Base-by-base conservation (phyloP, 1,140 invertebrate species). In the Ctenoplectra terminalis region DNA sequence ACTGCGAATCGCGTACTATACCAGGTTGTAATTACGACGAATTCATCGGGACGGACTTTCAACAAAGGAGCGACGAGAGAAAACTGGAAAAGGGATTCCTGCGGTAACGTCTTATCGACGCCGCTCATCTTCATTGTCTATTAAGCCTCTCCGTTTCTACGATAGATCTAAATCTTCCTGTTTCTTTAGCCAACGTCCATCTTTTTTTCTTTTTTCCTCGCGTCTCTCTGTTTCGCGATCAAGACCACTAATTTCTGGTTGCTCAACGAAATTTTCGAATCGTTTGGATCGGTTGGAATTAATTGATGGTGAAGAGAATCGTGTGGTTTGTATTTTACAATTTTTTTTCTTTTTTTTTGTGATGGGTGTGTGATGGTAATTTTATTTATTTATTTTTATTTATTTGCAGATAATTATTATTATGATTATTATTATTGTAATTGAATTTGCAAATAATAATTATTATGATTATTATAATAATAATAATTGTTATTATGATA, bases 91-190 rank as follows among this genome's bases (percentile, higher is more conserved):
- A 50, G 26, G 46, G 71, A 81, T 81, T 74, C 78, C 61, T 75
- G 50, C 50, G 78, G 71, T 66, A 37, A n/a, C 50, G 20, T 0
- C 37, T 66, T 81, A 81, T 81, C 78, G 60, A 11, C 13, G 20
- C 58, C 37, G 70, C 70, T 17, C 56, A 81, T 81, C 78, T 81
- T 81, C 78, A 81, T 79, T 79, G 77, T 79, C 77, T 79, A 79
- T 81, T 81, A 50, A 81, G 60, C 71, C 56, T 46, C 34, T 40
- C 34, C 29, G 37, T 46, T 61, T n/a, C 46, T 52, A 73, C 34
- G 60, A 63, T 81, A 79, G 77, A 79, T 79, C 23, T 9, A 34
- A 26, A 79, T 79, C 77, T 72, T 48, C 9, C 43, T 8, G 37
- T 23, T 31, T n/a, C 15, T 40, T 20, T 20, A 9, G 20, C 26